Evolutionary conservation across 2,888 invertebrate species (phyloP).

Genomic region (Yponomeuta malinellus): DNA sequence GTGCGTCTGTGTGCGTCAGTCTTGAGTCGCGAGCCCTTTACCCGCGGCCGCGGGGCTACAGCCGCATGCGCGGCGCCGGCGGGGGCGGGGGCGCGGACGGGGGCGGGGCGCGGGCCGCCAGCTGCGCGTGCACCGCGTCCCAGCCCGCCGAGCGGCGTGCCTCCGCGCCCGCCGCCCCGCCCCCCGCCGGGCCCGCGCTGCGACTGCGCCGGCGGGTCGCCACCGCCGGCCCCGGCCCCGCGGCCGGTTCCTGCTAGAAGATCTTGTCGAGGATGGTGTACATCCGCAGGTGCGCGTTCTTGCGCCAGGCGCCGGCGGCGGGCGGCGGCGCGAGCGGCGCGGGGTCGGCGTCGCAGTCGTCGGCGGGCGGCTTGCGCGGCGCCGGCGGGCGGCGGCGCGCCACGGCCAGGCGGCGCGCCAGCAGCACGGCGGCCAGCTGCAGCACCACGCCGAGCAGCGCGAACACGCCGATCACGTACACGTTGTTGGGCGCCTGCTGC

Average conservation of each 20-base stretch:
- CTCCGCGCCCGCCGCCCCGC: neutral
- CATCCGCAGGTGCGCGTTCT: conserved; percentile 66
- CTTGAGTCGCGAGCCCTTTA: neutral
- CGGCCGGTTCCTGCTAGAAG: conserved; percentile 57
- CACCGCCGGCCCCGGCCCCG: conserved; percentile 17
- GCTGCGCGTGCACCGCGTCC: conserved; percentile 17
- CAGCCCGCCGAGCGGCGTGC: neutral
- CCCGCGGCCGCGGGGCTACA: conserved; percentile 23
- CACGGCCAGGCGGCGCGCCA: conserved; percentile 44
- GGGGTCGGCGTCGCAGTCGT: conserved; percentile 35
- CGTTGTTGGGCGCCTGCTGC: conserved; percentile 66
- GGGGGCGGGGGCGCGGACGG: conserved; percentile 5
- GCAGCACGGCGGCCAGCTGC: conserved; percentile 60
- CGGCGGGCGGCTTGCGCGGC: conserved; percentile 20
- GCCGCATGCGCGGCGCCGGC: neutral
- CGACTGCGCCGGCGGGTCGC: conserved; percentile 6
- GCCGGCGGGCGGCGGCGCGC: conserved; percentile 21
- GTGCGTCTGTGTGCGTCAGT: conserved; percentile 30
- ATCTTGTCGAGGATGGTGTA: conserved; percentile 70
- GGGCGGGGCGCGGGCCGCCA: conserved; percentile 16
- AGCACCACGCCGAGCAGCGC: conserved; percentile 48
- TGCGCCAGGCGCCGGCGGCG: conserved; percentile 54
- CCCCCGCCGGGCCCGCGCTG: no score
- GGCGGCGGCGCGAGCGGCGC: conserved; percentile 25
- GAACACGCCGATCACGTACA: conserved; percentile 54